These are phyloP conservation scores for Drosophila simulans DNA, from an alignment of 1,140 invertebrate genomes.

Conservation along the genomic window DNA sequence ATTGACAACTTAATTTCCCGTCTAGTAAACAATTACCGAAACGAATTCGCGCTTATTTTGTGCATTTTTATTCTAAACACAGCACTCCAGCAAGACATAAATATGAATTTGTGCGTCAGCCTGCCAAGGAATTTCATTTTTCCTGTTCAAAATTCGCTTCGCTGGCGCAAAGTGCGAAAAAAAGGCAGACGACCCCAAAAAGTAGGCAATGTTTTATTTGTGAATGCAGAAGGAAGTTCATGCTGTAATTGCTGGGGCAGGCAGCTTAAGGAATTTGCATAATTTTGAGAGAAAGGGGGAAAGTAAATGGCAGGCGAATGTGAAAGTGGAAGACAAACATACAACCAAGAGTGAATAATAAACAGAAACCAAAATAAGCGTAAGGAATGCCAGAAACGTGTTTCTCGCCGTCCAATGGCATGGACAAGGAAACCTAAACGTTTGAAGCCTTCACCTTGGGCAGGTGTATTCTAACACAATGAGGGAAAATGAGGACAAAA, in stretches of 20 bases:
- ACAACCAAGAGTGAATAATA: conserved; percentile 28
- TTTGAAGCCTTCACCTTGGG: not conserved
- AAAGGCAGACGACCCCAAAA: not conserved
- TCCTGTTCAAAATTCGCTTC: conserved; percentile 21
- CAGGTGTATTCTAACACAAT: not conserved
- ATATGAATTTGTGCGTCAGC: conserved; percentile 28
- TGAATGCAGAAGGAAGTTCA: conserved; percentile 10
- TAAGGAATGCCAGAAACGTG: conserved; percentile 38
- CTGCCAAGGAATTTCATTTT: conserved; percentile 6
- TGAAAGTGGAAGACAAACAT: not conserved
- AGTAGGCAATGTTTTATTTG: not conserved
- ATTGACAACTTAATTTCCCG: conserved; percentile 12
- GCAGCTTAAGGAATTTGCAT: conserved; percentile 34
- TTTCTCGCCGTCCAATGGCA: conserved; percentile 13
- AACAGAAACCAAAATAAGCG: conserved; percentile 37
- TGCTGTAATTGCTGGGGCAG: conserved; percentile 26
- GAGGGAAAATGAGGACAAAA: not conserved
- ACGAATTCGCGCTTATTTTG: conserved; percentile 9
- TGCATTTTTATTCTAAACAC: conserved; percentile 7
- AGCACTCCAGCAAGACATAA: conserved; percentile 31
- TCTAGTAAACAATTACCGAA: conserved; percentile 19
- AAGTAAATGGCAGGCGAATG: not conserved
- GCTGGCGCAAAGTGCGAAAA: not conserved
- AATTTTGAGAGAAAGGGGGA: conserved; percentile 17
- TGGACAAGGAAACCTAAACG: not conserved